Conservation (phyloP, 2,888 invertebrate species). For the Monochamus alternatus region DNA sequence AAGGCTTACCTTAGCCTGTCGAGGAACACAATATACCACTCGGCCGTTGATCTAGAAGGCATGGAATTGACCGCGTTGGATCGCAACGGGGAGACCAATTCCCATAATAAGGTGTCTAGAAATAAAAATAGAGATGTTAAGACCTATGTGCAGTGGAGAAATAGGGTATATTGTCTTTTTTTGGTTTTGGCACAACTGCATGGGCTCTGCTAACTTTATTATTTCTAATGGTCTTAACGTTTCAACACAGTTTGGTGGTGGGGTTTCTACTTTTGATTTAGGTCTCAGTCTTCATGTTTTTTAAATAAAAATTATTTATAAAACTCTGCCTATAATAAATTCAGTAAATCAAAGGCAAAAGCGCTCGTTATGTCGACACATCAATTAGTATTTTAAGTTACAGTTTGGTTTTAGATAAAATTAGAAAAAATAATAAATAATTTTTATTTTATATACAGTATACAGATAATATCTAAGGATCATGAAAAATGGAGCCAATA, state of each 20-base stretch:
- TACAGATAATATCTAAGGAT: too few relatives aligned
- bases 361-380: too few relatives aligned
- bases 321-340: too few relatives aligned
- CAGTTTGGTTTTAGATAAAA: too few relatives aligned
- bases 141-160: constrained; percentile 77
- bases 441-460: too few relatives aligned
- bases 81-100: constrained; percentile 44
- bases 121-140: constrained; percentile 70
- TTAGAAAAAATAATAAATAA: too few relatives aligned
- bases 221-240: constrained; percentile 53
- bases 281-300: constrained; percentile 13
- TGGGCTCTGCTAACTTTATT: constrained; percentile 31
- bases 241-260: constrained; percentile 57
- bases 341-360: too few relatives aligned
- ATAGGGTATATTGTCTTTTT: constrained; percentile 72
- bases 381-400: too few relatives aligned
- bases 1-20: constrained; percentile 72
- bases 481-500: too few relatives aligned
- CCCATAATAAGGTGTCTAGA: constrained; percentile 73
- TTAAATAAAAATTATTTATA: background rate
- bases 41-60: constrained; percentile 72
- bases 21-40: constrained; percentile 76
- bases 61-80: constrained; percentile 64
- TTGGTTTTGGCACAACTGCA: constrained; percentile 40
- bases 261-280: constrained; percentile 25